These are phyloP conservation scores for Dasypogon diadema DNA, from an alignment of 2,888 invertebrate species.

Conservation along the genomic window DNA sequence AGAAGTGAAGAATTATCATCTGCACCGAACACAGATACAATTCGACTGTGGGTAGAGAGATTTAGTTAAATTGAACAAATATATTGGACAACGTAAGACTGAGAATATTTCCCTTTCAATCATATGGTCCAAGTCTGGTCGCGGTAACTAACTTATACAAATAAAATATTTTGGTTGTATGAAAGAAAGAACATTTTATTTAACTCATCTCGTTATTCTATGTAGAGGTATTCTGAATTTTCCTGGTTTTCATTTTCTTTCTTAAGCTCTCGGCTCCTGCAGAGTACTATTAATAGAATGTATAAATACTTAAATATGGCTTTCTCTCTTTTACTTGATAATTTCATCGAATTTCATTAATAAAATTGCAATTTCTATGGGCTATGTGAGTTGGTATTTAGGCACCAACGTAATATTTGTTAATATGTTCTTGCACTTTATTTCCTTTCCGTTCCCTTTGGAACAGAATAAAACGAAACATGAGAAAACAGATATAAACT, in stretches of 20 bases:
- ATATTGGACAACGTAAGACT: constrained; percentile 18
- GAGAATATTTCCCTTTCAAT: constrained; percentile 37
- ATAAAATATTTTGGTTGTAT: neutral
- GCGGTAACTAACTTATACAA: neutral
- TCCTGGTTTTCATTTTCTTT: constrained; percentile 26
- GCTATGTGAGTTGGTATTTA: constrained; percentile 6
- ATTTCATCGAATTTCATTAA: constrained; percentile 28
- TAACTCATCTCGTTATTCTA: neutral
- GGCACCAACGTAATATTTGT: constrained; percentile 34
- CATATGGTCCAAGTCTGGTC: constrained; percentile 20
- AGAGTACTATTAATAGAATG: constrained; percentile 21
- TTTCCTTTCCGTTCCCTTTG: neutral
- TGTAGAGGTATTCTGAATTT: constrained; percentile 23
- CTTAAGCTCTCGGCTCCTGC: neutral
- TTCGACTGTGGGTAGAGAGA: constrained; percentile 3
- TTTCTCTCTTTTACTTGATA: constrained; percentile 12
- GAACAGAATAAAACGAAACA: constrained; percentile 2
- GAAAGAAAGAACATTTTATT: neutral
- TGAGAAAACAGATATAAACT: neutral
- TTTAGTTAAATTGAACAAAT: constrained; percentile 25
- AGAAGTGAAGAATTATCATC: constrained; percentile 23
- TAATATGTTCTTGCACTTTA: constrained; percentile 5
- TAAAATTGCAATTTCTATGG: constrained; percentile 2
- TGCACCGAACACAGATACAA: constrained; percentile 18
- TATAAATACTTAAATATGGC: constrained; percentile 15